Evolutionary conservation across 2,888 invertebrate genomes (phyloP).

Genomic region (Xestia rhomboidea): DNA sequence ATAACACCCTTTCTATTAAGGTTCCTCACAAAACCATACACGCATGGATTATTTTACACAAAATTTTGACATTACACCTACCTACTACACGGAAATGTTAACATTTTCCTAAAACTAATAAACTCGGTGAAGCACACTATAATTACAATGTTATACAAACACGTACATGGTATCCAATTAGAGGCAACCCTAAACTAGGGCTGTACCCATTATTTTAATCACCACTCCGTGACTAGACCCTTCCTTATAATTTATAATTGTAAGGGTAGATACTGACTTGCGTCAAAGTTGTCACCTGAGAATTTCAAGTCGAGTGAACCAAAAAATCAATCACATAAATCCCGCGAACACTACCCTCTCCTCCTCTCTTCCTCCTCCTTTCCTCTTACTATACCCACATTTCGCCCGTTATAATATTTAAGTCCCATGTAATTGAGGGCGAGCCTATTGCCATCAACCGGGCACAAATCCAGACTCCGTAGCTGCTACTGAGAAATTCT

Average conservation of each 20-base stretch:
- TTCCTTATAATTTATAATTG: conserved; percentile 73
- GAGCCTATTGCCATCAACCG: too few relatives aligned
- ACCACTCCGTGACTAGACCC: conserved; percentile 74
- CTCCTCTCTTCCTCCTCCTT: too few relatives aligned
- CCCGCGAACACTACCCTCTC: too few relatives aligned
- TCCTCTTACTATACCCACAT: too few relatives aligned
- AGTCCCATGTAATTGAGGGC: too few relatives aligned
- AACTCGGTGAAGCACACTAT: conserved; percentile 51
- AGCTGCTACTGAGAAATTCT: too few relatives aligned
- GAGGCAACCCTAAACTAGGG: conserved; percentile 70
- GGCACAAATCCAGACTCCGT: too few relatives aligned
- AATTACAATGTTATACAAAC: conserved; percentile 66
- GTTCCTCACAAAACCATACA: not conserved
- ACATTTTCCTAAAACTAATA: conserved; percentile 59
- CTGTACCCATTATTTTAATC: conserved; percentile 75
- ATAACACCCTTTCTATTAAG: not conserved
- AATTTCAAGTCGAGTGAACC: not conserved
- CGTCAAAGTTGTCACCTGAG: conserved; percentile 4
- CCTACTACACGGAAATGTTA: conserved; percentile 11
- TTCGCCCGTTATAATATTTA: too few relatives aligned
- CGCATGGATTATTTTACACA: not conserved
- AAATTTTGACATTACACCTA: not conserved
- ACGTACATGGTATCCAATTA: conserved; percentile 71
- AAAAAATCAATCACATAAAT: not conserved
- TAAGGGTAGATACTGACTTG: conserved; percentile 48